Evolutionary conservation across 2,888 invertebrate genomes (phyloP).

Genomic region (Leucophora obtusa): DNA sequence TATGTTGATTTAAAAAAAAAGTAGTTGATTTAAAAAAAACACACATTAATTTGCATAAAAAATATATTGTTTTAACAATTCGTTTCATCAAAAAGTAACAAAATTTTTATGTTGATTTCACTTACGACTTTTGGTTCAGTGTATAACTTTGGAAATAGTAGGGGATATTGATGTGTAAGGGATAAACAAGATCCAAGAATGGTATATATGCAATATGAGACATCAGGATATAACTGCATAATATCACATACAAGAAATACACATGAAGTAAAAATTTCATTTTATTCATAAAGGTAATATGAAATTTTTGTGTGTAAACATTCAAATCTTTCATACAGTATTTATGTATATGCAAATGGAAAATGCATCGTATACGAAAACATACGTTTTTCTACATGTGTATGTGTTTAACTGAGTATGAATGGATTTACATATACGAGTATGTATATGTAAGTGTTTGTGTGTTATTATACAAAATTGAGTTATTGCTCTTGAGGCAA

Average conservation of each 20-base stretch:
- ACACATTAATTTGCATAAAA: too few relatives aligned
- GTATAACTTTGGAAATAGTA: not conserved
- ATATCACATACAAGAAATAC: not conserved
- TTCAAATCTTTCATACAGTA: slow-evolving; percentile 12
- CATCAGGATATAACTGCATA: not conserved
- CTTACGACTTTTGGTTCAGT: too few relatives aligned
- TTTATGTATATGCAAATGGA: not conserved
- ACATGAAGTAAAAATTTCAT: slow-evolving; percentile 10
- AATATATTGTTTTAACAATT: too few relatives aligned
- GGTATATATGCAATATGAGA: not conserved
- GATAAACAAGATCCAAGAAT: not conserved
- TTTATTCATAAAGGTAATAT: slow-evolving; percentile 15
- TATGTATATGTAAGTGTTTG: slow-evolving; percentile 18
- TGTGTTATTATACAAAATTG: slow-evolving; percentile 70
- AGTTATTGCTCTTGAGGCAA: slow-evolving; percentile 78
- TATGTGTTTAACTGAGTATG: slow-evolving; percentile 26
- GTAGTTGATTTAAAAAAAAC: too few relatives aligned
- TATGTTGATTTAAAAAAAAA: too few relatives aligned
- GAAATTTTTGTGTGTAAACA: slow-evolving; percentile 1
- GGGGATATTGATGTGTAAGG: slow-evolving; percentile 11
- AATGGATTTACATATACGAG: not conserved
- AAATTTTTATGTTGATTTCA: too few relatives aligned
- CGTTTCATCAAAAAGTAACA: too few relatives aligned
- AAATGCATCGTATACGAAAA: slow-evolving; percentile 13
- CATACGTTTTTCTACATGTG: slow-evolving; percentile 28